Percentiles rank a stretch among this genome's conserved stretches.
phyloP scores from a whole-genome alignment of 1,140 invertebrate genomes.

The Pristionchus pacificus region DNA sequence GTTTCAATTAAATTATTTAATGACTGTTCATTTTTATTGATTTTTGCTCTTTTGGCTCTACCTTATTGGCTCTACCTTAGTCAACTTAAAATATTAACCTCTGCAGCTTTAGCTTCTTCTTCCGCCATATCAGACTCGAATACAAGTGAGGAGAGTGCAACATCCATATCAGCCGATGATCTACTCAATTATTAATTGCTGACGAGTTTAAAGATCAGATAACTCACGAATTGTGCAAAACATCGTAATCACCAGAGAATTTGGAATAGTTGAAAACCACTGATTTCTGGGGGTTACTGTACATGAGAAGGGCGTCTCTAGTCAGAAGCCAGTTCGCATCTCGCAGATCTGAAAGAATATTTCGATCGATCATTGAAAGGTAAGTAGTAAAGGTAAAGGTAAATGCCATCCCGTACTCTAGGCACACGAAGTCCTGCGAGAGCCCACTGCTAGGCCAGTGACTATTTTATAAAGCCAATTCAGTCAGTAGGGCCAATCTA shows the following conservation, averaged over 20 bases:
- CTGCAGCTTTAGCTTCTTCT: constrained; percentile 23
- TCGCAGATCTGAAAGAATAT: constrained; percentile 1
- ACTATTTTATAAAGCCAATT: too few species aligned
- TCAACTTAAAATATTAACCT: too few species aligned
- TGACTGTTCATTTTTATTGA: too few species aligned
- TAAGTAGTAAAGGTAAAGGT: too few species aligned
- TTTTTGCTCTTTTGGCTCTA: too few species aligned
- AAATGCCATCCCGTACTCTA: too few species aligned
- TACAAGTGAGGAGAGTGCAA: constrained; percentile 19
- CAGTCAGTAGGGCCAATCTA: too few species aligned
- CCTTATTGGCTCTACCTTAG: too few species aligned
- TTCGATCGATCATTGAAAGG: not conserved
- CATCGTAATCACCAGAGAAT: constrained; percentile 31
- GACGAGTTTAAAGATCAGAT: not conserved
- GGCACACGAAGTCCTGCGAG: too few species aligned
- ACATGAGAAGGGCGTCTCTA: constrained; percentile 25
- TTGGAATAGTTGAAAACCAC: constrained; percentile 30
- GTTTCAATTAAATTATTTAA: too few species aligned
- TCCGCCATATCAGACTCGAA: constrained; percentile 28
- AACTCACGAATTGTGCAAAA: constrained; percentile 9
- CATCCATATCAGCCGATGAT: constrained; percentile 8
- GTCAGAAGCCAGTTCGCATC: constrained; percentile 30
- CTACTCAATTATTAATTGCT: not conserved
- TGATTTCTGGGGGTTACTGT: constrained; percentile 8
- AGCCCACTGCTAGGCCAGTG: too few species aligned